These are phyloP conservation scores for Poeciliopsis presidionis DNA, from an alignment of 2,797 vertebrate species.

Conservation along the genomic window DNA sequence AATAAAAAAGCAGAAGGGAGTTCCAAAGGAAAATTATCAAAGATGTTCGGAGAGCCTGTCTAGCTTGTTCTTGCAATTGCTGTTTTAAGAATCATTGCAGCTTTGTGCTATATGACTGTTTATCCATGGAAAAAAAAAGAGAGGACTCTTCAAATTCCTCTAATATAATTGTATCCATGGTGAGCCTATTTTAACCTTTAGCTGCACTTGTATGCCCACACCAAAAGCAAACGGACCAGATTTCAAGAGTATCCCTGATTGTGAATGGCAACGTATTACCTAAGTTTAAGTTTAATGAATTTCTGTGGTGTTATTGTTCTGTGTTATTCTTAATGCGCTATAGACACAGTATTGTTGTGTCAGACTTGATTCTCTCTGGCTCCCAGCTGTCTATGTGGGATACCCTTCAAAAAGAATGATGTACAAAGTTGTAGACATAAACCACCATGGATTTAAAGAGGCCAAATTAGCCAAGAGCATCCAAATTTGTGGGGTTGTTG, in stretches of 20 bases:
- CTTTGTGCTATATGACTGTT: not conserved
- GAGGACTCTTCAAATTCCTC: not conserved
- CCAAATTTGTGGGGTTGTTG: slow-evolving; percentile 42
- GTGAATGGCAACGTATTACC: not conserved
- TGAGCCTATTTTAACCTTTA: not conserved
- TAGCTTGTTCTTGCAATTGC: not conserved
- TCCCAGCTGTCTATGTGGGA: slow-evolving; percentile 13
- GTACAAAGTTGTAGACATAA: slow-evolving; percentile 20
- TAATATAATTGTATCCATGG: not conserved
- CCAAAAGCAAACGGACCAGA: not conserved
- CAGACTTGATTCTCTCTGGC: not conserved
- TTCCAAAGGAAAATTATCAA: not conserved
- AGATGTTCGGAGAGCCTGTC: not conserved
- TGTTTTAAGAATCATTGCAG: not conserved
- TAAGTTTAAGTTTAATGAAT: not conserved
- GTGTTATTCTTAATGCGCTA: not conserved
- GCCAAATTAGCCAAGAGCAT: slow-evolving; percentile 25
- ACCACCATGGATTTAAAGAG: slow-evolving; percentile 19
- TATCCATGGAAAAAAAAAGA: not conserved
- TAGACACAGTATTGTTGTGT: not conserved
- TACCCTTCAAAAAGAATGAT: slow-evolving; percentile 22
- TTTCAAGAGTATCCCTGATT: not conserved
- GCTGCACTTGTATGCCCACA: not conserved
- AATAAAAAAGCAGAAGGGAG: not conserved
- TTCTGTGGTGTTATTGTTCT: not conserved